Conservation (phyloP, 1,140 invertebrate species). For the Drosophila sp. region DNA sequence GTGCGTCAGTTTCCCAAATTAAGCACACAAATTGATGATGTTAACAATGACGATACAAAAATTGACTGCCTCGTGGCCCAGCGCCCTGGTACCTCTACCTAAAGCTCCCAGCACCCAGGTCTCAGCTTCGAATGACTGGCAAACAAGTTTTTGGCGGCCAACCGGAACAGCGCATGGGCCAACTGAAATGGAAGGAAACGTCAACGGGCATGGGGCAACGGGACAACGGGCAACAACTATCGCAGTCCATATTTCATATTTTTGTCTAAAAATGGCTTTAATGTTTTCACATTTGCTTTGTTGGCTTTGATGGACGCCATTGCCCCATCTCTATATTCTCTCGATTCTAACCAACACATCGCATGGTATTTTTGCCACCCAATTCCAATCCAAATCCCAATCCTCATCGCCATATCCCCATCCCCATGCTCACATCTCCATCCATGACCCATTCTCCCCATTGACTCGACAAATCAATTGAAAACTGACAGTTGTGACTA, state of each 20-base stretch:
- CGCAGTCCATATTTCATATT: slow-evolving; percentile 59
- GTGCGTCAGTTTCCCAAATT: slow-evolving; percentile 80
- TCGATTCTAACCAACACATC: neutral
- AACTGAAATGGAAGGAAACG: slow-evolving; percentile 64
- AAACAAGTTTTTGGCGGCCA: slow-evolving; percentile 68
- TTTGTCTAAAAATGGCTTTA: slow-evolving; percentile 71
- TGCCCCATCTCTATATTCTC: neutral
- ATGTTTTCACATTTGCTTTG: slow-evolving; percentile 81
- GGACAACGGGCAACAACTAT: slow-evolving; percentile 53
- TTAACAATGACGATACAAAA: slow-evolving; percentile 79
- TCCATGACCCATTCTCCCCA: neutral
- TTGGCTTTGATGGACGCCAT: slow-evolving; percentile 74
- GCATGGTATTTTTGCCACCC: neutral
- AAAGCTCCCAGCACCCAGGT: neutral
- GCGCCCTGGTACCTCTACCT: neutral
- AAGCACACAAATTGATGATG: slow-evolving; percentile 81
- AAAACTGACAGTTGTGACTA: slow-evolving; percentile 81
- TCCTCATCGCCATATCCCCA: too few relatives aligned
- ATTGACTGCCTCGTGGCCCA: slow-evolving; percentile 43
- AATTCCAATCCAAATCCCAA: neutral
- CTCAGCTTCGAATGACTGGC: slow-evolving; percentile 65
- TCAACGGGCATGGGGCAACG: slow-evolving; percentile 17
- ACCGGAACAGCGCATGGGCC: slow-evolving; percentile 64
- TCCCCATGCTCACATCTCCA: neutral
- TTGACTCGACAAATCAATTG: slow-evolving; percentile 78